Percentiles rank a stretch among this genome's conserved stretches.
Evolutionary conservation across 2,113 vertebrate genomes (phyloP).

Genomic region (Pollimyrus isidori): DNA sequence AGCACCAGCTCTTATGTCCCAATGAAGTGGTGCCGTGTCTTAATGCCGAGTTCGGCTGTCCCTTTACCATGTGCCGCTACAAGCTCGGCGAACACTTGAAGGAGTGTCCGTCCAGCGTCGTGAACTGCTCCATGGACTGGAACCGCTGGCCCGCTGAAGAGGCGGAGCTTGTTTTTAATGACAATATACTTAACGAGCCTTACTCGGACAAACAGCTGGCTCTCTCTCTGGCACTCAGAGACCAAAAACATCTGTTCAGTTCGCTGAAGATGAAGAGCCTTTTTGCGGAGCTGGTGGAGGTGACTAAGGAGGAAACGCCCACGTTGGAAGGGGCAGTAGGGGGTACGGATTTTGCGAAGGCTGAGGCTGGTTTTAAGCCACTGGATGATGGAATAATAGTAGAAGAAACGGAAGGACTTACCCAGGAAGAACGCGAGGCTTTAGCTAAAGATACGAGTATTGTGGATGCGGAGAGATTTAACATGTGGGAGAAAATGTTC

Average conservation of each 20-base stretch:
- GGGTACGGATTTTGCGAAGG: not conserved
- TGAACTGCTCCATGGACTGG: conserved; percentile 92
- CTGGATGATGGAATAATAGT: not conserved
- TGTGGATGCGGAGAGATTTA: conserved; percentile 63
- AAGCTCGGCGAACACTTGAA: conserved; percentile 75
- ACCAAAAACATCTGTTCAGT: conserved; percentile 78
- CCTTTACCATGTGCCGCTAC: conserved; percentile 76
- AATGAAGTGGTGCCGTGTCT: conserved; percentile 81
- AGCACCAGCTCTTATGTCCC: conserved; percentile 81
- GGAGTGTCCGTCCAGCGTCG: conserved; percentile 78
- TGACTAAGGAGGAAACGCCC: conserved; percentile 32
- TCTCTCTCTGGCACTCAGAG: conserved; percentile 76
- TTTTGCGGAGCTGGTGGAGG: conserved; percentile 78
- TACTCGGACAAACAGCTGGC: conserved; percentile 69
- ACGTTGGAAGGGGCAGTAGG: conserved; percentile 40
- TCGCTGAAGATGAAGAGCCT: conserved; percentile 77
- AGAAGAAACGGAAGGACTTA: conserved; percentile 49
- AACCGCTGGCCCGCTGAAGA: conserved; percentile 85
- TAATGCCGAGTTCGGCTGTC: conserved; percentile 80
- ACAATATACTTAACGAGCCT: conserved; percentile 70
- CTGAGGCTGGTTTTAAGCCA: not conserved
- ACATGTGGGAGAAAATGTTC: conserved; percentile 82
- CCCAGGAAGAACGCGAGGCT: conserved; percentile 69
- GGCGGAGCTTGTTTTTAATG: conserved; percentile 62
- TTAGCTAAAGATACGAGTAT: conserved; percentile 62